Percentiles rank a stretch among this genome's conserved stretches.
phyloP scores from a whole-genome alignment of 2,888 invertebrate species.

The Dynastes tityus region DNA sequence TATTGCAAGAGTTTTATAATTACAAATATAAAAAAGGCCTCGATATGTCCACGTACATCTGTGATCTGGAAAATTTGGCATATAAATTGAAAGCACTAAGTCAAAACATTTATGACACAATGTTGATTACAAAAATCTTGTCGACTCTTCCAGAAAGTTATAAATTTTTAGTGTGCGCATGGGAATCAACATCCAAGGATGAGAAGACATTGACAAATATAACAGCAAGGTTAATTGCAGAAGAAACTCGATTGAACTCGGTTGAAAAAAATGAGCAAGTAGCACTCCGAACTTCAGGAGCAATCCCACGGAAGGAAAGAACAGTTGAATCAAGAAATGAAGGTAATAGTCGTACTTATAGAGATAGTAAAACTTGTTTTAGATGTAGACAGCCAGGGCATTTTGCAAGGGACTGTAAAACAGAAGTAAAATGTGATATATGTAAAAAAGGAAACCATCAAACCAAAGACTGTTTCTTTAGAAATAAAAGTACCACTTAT shows the following conservation, averaged over 20 bases:
- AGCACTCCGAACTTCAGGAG: background rate
- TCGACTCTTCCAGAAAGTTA: too few species aligned
- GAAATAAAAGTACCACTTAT: constrained; percentile 7
- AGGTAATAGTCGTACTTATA: background rate
- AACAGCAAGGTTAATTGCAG: constrained; percentile 9
- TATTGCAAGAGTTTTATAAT: too few species aligned
- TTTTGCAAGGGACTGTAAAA: constrained; percentile 37
- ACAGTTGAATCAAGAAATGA: background rate
- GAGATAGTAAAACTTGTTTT: background rate
- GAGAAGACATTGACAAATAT: background rate
- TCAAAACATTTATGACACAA: too few species aligned
- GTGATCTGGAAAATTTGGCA: too few species aligned
- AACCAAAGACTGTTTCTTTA: constrained; percentile 30
- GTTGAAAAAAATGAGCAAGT: background rate
- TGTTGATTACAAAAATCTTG: too few species aligned
- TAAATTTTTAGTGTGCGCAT: too few species aligned
- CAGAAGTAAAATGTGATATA: constrained; percentile 11
- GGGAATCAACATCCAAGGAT: too few species aligned
- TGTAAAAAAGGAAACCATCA: constrained; percentile 29
- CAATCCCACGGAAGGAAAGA: background rate
- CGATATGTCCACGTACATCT: too few species aligned
- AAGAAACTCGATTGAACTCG: constrained; percentile 8
- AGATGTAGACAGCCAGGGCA: constrained; percentile 29
- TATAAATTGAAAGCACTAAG: too few species aligned
- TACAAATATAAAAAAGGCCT: too few species aligned